A percentile compares a stretch with the other conserved stretches of the same genome.
Evolutionary conservation across 2,797 vertebrate species (phyloP).

Genomic region (Falco concolor): DNA sequence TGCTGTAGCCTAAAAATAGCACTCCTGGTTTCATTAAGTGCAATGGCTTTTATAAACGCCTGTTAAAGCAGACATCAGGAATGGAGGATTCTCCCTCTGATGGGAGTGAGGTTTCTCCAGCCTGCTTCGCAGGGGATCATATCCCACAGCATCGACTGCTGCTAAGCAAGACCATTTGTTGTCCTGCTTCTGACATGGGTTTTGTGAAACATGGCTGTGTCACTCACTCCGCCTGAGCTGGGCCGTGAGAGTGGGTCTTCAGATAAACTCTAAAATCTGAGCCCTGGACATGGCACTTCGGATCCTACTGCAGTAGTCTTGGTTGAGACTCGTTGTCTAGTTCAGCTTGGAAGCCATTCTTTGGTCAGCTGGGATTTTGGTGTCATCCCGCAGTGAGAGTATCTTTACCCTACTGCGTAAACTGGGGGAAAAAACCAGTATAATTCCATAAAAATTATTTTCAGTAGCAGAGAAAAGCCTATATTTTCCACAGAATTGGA

Average conservation of each 20-base stretch:
- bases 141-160: not conserved
- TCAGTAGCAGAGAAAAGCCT: not conserved
- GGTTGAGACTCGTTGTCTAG: not conserved
- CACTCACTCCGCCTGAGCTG: not conserved
- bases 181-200: not conserved
- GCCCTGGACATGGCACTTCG: not conserved
- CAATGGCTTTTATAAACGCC: not conserved
- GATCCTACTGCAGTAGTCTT: not conserved
- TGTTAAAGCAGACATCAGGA: not conserved
- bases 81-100: not conserved
- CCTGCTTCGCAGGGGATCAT: not conserved
- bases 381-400: not conserved
- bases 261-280: not conserved
- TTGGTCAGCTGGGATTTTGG: not conserved
- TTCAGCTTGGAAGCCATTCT: not conserved
- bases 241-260: not conserved
- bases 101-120: not conserved
- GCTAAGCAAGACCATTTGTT: not conserved
- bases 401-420: not conserved
- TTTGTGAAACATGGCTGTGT: not conserved
- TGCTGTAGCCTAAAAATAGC: slow-evolving; percentile 38
- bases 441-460: not conserved
- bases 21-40: not conserved
- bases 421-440: not conserved
- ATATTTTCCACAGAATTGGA: not conserved